These are phyloP conservation scores for Isichthys henryi DNA, from an alignment of 2,113 vertebrate genomes.

Conservation along the genomic window DNA sequence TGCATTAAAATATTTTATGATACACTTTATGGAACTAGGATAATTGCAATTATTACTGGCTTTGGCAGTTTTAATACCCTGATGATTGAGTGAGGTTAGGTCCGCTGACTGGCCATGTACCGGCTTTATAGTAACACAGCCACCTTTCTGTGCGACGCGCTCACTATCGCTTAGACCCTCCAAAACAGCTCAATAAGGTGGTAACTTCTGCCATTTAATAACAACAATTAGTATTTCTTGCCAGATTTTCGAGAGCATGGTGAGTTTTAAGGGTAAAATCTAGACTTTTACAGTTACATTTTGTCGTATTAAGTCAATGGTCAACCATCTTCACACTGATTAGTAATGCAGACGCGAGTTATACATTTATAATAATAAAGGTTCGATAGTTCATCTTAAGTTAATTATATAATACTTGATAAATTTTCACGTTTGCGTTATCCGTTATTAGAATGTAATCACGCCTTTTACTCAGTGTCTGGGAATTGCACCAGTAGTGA, in stretches of 20 bases:
- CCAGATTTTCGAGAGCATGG: no score
- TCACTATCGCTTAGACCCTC: not conserved
- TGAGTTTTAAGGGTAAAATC: no score
- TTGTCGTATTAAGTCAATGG: not conserved
- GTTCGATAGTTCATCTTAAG: not conserved
- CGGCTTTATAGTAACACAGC: no score
- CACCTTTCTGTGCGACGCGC: not conserved
- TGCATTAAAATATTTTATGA: no score
- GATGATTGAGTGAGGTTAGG: no score
- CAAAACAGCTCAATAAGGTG: not conserved
- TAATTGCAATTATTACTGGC: no score
- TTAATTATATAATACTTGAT: not conserved
- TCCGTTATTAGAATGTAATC: not conserved
- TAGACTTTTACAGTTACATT: not conserved
- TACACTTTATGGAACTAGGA: no score
- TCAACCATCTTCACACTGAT: not conserved
- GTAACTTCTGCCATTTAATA: not conserved
- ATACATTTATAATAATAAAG: not conserved
- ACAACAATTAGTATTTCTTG: not conserved
- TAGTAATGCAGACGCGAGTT: not conserved
- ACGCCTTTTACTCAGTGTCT: not conserved
- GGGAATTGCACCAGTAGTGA: not conserved
- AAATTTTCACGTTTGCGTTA: not conserved
- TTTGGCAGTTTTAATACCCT: no score
- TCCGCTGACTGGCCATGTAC: no score